Conservation (phyloP, 2,113 vertebrate species). For the Pachypanchax playfairii region DNA sequence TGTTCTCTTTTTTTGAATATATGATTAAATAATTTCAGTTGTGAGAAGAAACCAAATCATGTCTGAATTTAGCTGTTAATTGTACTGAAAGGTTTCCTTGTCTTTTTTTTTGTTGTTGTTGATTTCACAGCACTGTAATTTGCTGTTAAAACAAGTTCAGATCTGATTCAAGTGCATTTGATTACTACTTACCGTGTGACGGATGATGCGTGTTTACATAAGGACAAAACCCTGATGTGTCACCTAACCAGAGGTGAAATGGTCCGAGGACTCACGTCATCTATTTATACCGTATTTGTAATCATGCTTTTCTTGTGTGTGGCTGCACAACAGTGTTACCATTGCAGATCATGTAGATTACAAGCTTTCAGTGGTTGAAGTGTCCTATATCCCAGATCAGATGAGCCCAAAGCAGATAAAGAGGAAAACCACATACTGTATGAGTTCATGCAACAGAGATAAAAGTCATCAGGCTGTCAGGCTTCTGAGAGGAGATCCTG, state of each 20-base stretch:
- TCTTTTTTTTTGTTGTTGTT: too few relatives aligned
- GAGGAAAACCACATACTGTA: neutral
- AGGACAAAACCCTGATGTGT: slow-evolving; percentile 5
- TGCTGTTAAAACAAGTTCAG: too few relatives aligned
- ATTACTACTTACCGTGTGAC: neutral
- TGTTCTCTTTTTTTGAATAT: too few relatives aligned
- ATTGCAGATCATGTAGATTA: slow-evolving; percentile 16
- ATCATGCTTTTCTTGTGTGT: slow-evolving; percentile 25
- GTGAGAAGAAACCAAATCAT: too few relatives aligned
- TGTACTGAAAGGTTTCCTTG: too few relatives aligned
- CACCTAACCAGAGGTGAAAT: neutral
- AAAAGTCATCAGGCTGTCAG: too few relatives aligned
- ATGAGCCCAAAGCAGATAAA: neutral
- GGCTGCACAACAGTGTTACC: slow-evolving; percentile 13
- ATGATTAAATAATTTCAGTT: too few relatives aligned
- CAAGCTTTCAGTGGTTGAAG: slow-evolving; percentile 8
- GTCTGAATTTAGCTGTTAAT: too few relatives aligned
- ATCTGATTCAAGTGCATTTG: neutral
- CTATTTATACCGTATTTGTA: slow-evolving; percentile 19
- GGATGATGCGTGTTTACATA: neutral
- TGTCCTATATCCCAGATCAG: slow-evolving; percentile 31
- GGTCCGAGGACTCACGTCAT: slow-evolving; percentile 17
- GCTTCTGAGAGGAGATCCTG: neutral
- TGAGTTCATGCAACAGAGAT: neutral
- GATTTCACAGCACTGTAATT: too few relatives aligned